Base-by-base conservation (phyloP, 2,888 invertebrate species). In the Gari tellinella region DNA sequence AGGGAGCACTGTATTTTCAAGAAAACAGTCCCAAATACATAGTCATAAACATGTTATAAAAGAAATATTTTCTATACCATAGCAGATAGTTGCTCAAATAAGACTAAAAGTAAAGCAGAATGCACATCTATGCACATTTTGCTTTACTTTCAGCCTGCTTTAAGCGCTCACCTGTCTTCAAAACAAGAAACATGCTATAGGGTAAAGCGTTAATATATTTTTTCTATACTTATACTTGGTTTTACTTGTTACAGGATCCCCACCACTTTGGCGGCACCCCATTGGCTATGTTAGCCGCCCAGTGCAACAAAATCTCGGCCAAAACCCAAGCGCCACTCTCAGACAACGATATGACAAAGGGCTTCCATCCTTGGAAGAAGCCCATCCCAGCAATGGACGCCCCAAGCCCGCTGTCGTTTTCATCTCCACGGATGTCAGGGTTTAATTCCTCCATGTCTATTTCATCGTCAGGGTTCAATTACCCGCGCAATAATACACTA, bases 221-320 rank as follows among this genome's bases (percentile, higher is more conserved):
- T 40, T 40, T 12, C 8, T 15, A 40, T n/a, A n/a, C n/a, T n/a
- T n/a, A n/a, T n/a, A n/a, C n/a, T n/a, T n/a, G n/a, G 10, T 31
- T 31, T 31, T 7, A 17, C 21, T 49, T 12, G 19, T 85, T 86
- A 45, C 82, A 89, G 89, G 89, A 90, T 45, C 83, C 85, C 38
- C 87, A 89, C 60, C 84, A 86, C 2, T 87, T 88, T 69, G 89
- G 88, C 26, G 88, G 89, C 7, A 98, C 98, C 87, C 99, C 98
- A 26, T 93, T 99, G 92, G 98, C 98, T 86, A 98, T 99, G 98
- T 94, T 99, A 86, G 98, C 98, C 82, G 98, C 98, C 58, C 98
- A 99, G 93, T 99, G 98, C 94, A 98, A 98, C 94, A 98, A 98
- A 93, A 94, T 99, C 86, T 96, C 96, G 86, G 97, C 95, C 93